phyloP scores from a whole-genome alignment of 2,797 vertebrate species.

The Enteromius afrohamiltoni region DNA sequence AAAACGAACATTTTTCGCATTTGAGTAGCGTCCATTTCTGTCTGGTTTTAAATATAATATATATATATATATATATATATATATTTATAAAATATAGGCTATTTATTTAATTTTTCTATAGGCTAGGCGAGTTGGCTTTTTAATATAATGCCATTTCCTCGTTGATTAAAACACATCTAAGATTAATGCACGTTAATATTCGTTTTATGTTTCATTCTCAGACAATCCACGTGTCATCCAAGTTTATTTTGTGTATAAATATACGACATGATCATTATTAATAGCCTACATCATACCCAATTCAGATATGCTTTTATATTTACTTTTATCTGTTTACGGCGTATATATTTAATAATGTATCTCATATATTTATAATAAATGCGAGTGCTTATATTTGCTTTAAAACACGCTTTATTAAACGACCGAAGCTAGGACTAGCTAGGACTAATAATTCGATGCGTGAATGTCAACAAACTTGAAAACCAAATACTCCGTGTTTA shows the following conservation, averaged over 20 bases:
- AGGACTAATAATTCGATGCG: background rate
- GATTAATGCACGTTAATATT: background rate
- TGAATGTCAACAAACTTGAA: background rate
- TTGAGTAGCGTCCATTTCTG: background rate
- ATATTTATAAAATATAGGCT: background rate
- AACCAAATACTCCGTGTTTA: background rate
- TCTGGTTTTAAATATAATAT: background rate
- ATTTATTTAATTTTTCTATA: background rate
- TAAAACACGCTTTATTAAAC: background rate
- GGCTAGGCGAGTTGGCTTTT: background rate
- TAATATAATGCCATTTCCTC: background rate
- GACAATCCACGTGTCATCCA: background rate
- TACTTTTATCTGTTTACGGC: background rate
- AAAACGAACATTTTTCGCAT: background rate
- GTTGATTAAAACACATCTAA: background rate
- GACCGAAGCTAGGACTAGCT: background rate
- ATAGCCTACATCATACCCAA: background rate
- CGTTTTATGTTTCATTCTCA: background rate
- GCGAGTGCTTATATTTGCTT: background rate
- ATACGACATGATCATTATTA: background rate
- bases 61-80: background rate
- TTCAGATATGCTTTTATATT: background rate
- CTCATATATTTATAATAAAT: background rate
- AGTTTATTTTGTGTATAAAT: constrained; percentile 3
- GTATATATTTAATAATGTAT: background rate